Evolutionary conservation across 2,888 invertebrate species (phyloP), one percentile per base, ranked within the genome.

Genomic region (Microdon myrmicae): DNA sequence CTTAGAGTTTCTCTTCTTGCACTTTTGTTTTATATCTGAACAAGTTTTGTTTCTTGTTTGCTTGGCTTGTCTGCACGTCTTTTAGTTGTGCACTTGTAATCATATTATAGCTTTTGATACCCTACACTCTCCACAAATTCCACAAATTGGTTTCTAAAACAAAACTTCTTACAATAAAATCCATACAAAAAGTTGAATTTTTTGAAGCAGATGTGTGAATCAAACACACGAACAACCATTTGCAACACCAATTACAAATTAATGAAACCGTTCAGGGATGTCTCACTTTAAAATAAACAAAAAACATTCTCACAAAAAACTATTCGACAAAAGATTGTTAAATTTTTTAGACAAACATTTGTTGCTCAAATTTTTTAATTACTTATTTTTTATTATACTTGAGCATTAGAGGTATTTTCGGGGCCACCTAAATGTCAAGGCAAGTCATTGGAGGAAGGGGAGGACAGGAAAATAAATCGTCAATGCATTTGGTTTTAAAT

Each of bases 221-320:
- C 8, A 22, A 12, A 13, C 37, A 20, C 10, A 20, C 26, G 3
- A 7, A 39, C 20, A 22, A 17, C 20, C 35, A 32, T 34, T 45
- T 45, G 34, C 26, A 20, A 12, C 53, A 47, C 19, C 41, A 35
- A 53, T 45, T 54, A 54, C 47, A 59, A 53, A 38, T 37, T 13
- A 13, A 32, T 4, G 31, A 17, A 4, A 17, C 25, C 38, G 23
- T 39, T 26, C 25, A 25, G 25, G 17, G 38, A 37, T 17, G 25
- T 19, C 54, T 41, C 43, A 41, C 47, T n/a, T n/a, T n/a, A n/a
- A n/a, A n/a, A n/a, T n/a, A n/a, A n/a, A n/a, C n/a, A n/a, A n/a
- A n/a, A n/a, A n/a, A n/a, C n/a, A n/a, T n/a, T n/a, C n/a, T n/a
- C n/a, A n/a, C n/a, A n/a, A n/a, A n/a, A n/a, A n/a, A n/a, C n/a